Conservation (phyloP, 1,140 invertebrate species). For the Saccostrea echinata region DNA sequence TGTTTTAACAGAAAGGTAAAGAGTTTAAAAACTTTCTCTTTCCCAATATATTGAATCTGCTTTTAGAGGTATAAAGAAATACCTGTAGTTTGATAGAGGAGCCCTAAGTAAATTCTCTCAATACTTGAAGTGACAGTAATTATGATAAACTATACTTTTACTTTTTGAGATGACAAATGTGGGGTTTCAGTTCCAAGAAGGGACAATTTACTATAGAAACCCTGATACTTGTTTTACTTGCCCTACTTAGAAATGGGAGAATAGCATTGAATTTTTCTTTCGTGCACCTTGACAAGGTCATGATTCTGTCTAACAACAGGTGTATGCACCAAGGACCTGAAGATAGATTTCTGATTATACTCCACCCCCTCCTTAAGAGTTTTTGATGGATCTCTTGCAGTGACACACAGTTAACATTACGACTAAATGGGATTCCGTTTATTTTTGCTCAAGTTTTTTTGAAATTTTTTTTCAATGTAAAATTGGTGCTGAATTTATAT, state of each 20-base stretch:
- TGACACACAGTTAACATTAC: constrained; percentile 29
- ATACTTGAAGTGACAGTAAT: constrained; percentile 9
- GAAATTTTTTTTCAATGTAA: neutral
- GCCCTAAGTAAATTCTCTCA: neutral
- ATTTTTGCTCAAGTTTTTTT: neutral
- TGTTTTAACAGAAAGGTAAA: neutral
- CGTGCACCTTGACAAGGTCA: constrained; percentile 17
- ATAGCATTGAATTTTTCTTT: constrained; percentile 12
- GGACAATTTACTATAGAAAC: neutral
- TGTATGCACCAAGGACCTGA: constrained; percentile 1
- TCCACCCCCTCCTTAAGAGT: constrained; percentile 12
- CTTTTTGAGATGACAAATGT: constrained; percentile 12
- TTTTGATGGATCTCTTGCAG: constrained; percentile 1
- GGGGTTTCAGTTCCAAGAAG: neutral
- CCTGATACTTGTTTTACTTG: neutral
- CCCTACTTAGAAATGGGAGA: constrained; percentile 13
- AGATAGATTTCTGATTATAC: neutral
- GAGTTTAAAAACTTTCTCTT: neutral
- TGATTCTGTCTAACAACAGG: constrained; percentile 19
- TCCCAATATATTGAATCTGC: neutral
- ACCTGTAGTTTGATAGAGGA: neutral
- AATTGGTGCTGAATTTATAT: neutral
- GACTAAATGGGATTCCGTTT: neutral
- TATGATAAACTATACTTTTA: constrained; percentile 23
- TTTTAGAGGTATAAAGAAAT: neutral